Conservation (phyloP, 1,140 invertebrate genomes). For the Camponotus floridanus region DNA sequence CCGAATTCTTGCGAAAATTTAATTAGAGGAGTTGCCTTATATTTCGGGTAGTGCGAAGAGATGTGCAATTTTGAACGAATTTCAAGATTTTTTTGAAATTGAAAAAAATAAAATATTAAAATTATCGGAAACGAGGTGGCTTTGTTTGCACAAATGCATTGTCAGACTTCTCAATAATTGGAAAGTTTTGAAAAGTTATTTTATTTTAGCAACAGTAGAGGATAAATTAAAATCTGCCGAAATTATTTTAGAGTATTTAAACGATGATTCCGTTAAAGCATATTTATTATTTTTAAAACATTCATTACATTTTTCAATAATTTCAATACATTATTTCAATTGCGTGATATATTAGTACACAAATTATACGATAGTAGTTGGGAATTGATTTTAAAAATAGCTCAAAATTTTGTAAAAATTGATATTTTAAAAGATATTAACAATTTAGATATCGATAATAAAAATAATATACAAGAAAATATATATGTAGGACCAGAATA, state of each 20-base stretch:
- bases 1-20: too few species aligned
- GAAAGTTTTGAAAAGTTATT: conserved; percentile 28
- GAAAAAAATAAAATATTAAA: not conserved
- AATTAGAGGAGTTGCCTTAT: not conserved
- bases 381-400: not conserved
- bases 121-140: conserved; percentile 1
- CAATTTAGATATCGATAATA: not conserved
- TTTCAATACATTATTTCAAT: conserved; percentile 49
- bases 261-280: conserved; percentile 10
- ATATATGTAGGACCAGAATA: conserved; percentile 11
- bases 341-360: conserved; percentile 30
- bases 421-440: not conserved
- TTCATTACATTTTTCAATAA: conserved; percentile 32
- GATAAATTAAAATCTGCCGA: conserved; percentile 33
- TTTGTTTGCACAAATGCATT: conserved; percentile 20
- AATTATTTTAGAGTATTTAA: conserved; percentile 1
- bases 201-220: not conserved
- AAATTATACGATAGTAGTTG: conserved; percentile 28
- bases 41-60: not conserved
- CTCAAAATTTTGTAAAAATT: not conserved
- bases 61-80: not conserved
- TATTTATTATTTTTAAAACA: conserved; percentile 40
- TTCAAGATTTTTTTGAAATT: not conserved
- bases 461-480: not conserved
- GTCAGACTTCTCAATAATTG: conserved; percentile 43